Percentiles rank a stretch among this genome's conserved stretches.
Conservation (phyloP, 2,113 vertebrate genomes). For the Apaloderma vittatum region DNA sequence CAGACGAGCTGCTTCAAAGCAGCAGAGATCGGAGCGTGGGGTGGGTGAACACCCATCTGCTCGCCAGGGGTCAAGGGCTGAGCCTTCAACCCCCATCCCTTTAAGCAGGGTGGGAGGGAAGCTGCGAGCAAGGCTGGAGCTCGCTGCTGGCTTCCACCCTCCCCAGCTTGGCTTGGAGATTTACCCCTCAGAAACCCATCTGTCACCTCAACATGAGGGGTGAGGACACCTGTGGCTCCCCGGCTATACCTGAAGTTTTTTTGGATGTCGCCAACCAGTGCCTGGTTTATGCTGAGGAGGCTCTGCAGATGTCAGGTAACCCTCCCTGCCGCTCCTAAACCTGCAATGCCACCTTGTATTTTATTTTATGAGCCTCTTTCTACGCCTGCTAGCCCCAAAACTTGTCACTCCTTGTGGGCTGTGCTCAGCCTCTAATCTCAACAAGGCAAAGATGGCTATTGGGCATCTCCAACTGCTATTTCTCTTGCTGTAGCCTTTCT, state of each 20-base stretch:
- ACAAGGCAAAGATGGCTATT: background rate
- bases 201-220: background rate
- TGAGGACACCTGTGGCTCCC: background rate
- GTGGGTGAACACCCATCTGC: background rate
- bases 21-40: background rate
- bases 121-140: background rate
- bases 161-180: background rate
- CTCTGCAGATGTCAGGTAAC: background rate
- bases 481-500: background rate
- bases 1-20: constrained; percentile 24
- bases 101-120: constrained; percentile 33
- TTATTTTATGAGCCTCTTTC: background rate
- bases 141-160: background rate
- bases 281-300: background rate
- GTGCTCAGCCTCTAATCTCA: background rate
- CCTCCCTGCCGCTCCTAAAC: background rate
- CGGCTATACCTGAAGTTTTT: background rate
- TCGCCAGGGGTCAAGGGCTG: constrained; percentile 51
- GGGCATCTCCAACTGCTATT: background rate
- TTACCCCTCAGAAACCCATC: no score
- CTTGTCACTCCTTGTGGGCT: background rate
- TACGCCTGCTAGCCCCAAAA: background rate
- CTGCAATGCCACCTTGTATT: background rate
- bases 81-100: background rate
- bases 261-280: rapidly evolving